phyloP scores from a whole-genome alignment of 2,113 vertebrate genomes.

The Lichenostomus cassidix region DNA sequence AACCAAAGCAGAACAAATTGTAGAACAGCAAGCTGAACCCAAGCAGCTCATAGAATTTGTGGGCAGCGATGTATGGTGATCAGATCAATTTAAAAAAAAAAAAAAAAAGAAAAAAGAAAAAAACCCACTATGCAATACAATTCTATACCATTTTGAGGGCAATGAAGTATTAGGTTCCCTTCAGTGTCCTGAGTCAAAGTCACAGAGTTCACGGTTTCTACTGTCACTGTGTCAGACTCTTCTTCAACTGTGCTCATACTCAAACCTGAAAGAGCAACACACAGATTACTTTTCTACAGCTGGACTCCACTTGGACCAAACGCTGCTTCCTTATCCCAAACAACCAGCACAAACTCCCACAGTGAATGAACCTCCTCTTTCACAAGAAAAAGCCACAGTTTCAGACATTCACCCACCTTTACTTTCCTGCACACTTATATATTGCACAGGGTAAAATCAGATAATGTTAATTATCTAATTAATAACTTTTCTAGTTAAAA shows the following conservation, averaged over 20 bases:
- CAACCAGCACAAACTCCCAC: not conserved
- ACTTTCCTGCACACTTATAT: not conserved
- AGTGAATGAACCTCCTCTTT: not conserved
- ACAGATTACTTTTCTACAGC: not conserved
- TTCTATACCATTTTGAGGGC: slow-evolving; percentile 83
- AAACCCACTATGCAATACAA: not conserved
- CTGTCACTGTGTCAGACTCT: slow-evolving; percentile 82
- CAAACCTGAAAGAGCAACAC: slow-evolving; percentile 72
- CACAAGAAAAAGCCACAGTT: not conserved
- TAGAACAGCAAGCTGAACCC: not conserved
- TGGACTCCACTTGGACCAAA: not conserved
- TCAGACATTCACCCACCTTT: not conserved
- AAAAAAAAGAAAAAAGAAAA: not conserved
- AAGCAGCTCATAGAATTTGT: not conserved
- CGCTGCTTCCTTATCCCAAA: not conserved
- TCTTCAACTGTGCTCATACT: slow-evolving; percentile 93
- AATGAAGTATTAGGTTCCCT: slow-evolving; percentile 93
- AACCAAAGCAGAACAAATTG: not conserved
- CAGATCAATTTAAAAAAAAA: not conserved
- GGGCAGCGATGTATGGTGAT: not conserved
- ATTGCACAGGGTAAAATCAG: not conserved
- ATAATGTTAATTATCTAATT: not conserved
- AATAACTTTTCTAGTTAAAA: not conserved
- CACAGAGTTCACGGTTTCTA: slow-evolving; percentile 89
- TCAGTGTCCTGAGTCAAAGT: slow-evolving; percentile 92